phyloP scores from a whole-genome alignment of 2,888 invertebrate genomes.

The Ennomos erosarius region DNA sequence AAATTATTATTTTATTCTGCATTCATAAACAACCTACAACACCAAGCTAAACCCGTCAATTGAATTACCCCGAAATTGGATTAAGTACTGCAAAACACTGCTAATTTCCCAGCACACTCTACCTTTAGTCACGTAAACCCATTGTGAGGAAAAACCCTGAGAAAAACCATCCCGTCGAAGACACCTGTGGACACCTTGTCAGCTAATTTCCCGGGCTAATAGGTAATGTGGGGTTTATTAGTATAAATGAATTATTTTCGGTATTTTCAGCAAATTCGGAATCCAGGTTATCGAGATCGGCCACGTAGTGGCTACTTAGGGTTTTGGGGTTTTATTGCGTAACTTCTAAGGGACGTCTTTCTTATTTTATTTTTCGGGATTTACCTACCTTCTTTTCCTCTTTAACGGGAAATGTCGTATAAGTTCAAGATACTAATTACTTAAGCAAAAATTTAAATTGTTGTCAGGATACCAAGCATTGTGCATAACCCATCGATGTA shows the following conservation, averaged over 20 bases:
- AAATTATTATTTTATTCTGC: too few relatives aligned
- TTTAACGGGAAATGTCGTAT: too few relatives aligned
- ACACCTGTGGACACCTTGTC: constrained; percentile 47
- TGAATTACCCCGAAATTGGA: constrained; percentile 18
- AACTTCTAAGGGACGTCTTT: neutral
- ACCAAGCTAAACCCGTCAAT: constrained; percentile 3
- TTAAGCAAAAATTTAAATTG: too few relatives aligned
- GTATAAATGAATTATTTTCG: constrained; percentile 68
- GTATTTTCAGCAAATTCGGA: constrained; percentile 50
- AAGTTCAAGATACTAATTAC: too few relatives aligned
- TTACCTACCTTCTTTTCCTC: too few relatives aligned
- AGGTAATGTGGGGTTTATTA: constrained; percentile 56
- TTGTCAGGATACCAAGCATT: too few relatives aligned
- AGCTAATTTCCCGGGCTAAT: constrained; percentile 64
- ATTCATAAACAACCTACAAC: neutral
- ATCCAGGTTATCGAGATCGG: constrained; percentile 40
- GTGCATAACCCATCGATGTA: too few relatives aligned
- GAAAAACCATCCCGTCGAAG: constrained; percentile 47
- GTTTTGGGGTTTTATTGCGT: constrained; percentile 8
- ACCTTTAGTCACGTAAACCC: constrained; percentile 35
- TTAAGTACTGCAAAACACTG: constrained; percentile 18
- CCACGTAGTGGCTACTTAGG: constrained; percentile 38
- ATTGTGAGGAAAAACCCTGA: constrained; percentile 38
- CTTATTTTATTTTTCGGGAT: too few relatives aligned
- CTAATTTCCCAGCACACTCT: constrained; percentile 14